Evolutionary conservation across 2,113 vertebrate genomes (phyloP).

Genomic region (Odobenus rosmarus): DNA sequence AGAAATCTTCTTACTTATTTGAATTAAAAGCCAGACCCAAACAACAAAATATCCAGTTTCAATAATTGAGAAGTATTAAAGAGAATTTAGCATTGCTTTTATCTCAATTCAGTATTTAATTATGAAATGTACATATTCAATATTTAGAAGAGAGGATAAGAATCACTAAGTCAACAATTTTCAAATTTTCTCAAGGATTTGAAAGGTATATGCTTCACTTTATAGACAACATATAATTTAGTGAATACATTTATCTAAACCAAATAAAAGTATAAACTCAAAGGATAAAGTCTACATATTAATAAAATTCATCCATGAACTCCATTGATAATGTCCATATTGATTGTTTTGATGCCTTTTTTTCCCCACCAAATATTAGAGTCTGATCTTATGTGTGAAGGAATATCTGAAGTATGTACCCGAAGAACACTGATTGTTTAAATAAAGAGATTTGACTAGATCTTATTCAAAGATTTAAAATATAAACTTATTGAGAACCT

Average conservation of each 20-base stretch:
- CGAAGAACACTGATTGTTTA: background rate
- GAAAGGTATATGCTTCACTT: background rate
- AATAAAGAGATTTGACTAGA: background rate
- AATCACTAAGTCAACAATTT: background rate
- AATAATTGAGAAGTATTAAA: background rate
- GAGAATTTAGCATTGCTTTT: background rate
- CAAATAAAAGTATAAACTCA: background rate
- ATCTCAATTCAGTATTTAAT: slow-evolving; percentile 71
- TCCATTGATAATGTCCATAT: background rate
- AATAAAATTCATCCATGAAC: background rate
- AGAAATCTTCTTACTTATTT: background rate
- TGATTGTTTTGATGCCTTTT: background rate
- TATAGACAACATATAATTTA: background rate
- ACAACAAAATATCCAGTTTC: background rate
- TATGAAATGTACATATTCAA: slow-evolving; percentile 71
- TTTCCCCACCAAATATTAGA: background rate
- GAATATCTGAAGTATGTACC: background rate
- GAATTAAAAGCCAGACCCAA: background rate
- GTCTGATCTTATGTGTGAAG: background rate
- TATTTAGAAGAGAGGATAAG: slow-evolving; percentile 61
- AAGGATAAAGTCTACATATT: background rate
- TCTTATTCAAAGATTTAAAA: background rate
- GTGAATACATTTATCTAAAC: background rate
- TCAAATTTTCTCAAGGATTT: background rate
- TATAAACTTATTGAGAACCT: background rate